phyloP scores from a whole-genome alignment of 2,888 invertebrate species.

The Thalpophila matura region DNA sequence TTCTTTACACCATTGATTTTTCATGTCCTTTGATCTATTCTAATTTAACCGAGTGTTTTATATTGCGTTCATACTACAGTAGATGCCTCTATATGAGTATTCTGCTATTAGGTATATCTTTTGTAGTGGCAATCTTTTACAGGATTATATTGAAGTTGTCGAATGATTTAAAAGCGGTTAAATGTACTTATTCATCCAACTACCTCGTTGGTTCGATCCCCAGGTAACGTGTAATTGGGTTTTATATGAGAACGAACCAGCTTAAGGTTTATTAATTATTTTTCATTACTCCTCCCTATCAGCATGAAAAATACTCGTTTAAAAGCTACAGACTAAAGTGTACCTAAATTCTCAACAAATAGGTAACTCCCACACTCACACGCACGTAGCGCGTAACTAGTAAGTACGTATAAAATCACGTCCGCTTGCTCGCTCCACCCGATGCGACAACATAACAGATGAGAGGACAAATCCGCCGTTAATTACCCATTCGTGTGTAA shows the following conservation, averaged over 20 bases:
- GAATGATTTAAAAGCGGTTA: background rate
- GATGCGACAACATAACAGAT: slow-evolving; percentile 77
- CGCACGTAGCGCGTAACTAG: slow-evolving; percentile 17
- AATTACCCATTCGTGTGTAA: slow-evolving; percentile 87
- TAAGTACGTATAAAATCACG: slow-evolving; percentile 67
- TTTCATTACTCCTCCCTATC: background rate
- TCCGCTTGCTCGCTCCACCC: slow-evolving; percentile 67
- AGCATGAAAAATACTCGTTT: background rate
- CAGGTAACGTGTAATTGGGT: too few species aligned
- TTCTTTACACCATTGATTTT: slow-evolving; percentile 82
- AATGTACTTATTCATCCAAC: background rate
- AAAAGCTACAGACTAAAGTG: background rate
- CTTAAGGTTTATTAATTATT: too few species aligned
- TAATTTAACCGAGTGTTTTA: slow-evolving; percentile 72
- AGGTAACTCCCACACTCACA: slow-evolving; percentile 22
- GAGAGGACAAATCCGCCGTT: slow-evolving; percentile 84
- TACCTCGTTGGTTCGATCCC: too few species aligned
- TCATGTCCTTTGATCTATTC: slow-evolving; percentile 81
- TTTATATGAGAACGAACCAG: too few species aligned
- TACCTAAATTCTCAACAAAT: slow-evolving; percentile 13
- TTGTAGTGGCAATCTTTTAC: slow-evolving; percentile 1
- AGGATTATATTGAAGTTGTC: slow-evolving; percentile 1
- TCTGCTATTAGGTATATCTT: slow-evolving; percentile 16
- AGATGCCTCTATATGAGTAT: slow-evolving; percentile 11
- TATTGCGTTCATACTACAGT: slow-evolving; percentile 26